Base-by-base conservation (phyloP, 2,797 vertebrate species). In the Oophaga sylvatica region DNA sequence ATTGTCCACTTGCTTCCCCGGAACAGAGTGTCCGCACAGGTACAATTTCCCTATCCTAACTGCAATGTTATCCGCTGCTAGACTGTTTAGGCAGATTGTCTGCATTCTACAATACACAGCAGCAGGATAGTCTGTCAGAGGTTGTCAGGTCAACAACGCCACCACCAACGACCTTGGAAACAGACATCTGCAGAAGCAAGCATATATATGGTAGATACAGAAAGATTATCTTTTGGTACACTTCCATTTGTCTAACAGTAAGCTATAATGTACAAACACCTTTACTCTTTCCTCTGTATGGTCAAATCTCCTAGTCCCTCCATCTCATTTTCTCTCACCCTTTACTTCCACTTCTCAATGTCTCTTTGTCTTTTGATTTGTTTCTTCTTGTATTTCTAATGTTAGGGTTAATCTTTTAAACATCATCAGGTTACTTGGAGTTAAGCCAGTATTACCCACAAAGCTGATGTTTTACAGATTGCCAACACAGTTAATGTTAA, bases 401-500 rank as follows among this genome's bases (percentile, higher is more conserved):
- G 26, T 57, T 35, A 20, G 22, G 83, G 29, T 78, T 78, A 31
- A 78, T 84, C 62, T 85, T 17, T 45, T 57, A 68, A 68, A 68
- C 84, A 65, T 67, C 76, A 86, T 68, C 56, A 35, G 26, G 76
- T 53, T 65, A 67, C 63, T 77, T 77, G 59, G 60, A 78, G 79
- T 75, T 31, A 68, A 45, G 60, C 70, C 80, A 65, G 53, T 84
- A 41, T 35, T 45, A 59, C 75, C 83, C 60, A 56, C 75, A 85
- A 8, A 70, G 63, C 70, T 48, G 62, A 70, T 77, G n/a, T 53
- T 77, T 85, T 53, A 77, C 75, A 77, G 75, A 77, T 77, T 77
- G 75, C 75, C 83, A 59, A 78, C 62, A 78, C 45, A 80, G 63
- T 86, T 48, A 19, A 86, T 59, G 76, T 53, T 31, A 86, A 78